Evolutionary conservation across 2,888 invertebrate species (phyloP), one percentile per base, ranked within the genome.

Genomic region (Ormyrus nitidulus): DNA sequence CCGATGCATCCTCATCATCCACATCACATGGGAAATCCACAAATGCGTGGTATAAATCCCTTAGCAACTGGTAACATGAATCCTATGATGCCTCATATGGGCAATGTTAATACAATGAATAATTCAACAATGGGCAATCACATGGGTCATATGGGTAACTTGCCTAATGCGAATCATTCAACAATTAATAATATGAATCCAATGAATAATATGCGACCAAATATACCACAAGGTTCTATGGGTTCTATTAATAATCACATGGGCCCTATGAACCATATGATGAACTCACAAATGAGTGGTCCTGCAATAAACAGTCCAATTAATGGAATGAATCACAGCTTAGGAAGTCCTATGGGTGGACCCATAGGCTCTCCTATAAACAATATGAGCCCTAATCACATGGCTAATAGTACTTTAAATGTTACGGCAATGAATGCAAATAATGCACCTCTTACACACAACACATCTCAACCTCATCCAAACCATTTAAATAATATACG

Each of bases 181-280:
- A 92, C 93, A 61, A 92, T 93, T 89, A 93, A 93, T 79, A 93
- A 93, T 62, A 93, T 94, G 88, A 93, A 93, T 85, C 93, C 94
- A 7, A 94, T 94, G 93, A 93, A 94, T 48, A 94, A 94, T 86
- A 94, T 93, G 93, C 94, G 95, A 87, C 94, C 95, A 91, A 94
- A 94, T 85, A 94, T 93, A 93, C 94, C 95, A 87, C 94, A 95
- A 91, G 93, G 89, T 11, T 89, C 86, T 88, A 93, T 93, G 91
- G 93, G 93, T 7, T 90, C 91, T 9, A 92, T 92, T 91, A 92
- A 83, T 81, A 90, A 91, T 86, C 91, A 91, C 84, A 90, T 92
- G 86, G 91, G 90, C 19, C 19, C 19, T 58, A 92, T 91, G 88
- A 87, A 87, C 64, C 91, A 90, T 82, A 91, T 92, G 91, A 88